Conservation (phyloP, 2,113 vertebrate genomes). For the Chloropsis cyanopogon region DNA sequence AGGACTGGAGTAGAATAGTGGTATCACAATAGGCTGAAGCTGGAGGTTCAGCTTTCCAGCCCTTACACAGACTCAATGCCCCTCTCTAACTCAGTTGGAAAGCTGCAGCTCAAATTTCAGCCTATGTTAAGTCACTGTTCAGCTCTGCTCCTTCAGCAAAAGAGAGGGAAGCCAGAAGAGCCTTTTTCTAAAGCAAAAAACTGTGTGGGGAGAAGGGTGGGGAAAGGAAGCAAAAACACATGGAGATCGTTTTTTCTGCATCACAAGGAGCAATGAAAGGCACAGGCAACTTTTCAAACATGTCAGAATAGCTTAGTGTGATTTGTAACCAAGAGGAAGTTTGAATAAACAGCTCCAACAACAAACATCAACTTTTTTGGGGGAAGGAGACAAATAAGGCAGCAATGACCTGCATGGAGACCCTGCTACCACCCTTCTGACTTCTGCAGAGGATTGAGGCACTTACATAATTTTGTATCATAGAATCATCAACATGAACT, state of each 20-base stretch:
- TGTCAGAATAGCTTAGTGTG: background rate
- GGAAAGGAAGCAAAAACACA: slow-evolving; percentile 46
- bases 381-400: background rate
- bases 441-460: background rate
- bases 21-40: slow-evolving; percentile 53
- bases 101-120: slow-evolving; percentile 65
- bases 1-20: background rate
- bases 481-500: background rate
- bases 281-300: slow-evolving; percentile 7
- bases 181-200: slow-evolving; percentile 14
- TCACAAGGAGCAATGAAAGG: slow-evolving; percentile 17
- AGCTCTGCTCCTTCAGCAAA: slow-evolving; percentile 4
- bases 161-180: slow-evolving; percentile 13
- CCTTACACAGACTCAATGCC: slow-evolving; percentile 22
- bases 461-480: background rate
- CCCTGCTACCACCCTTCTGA: background rate
- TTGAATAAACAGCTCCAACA: slow-evolving; percentile 13
- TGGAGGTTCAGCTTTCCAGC: slow-evolving; percentile 36
- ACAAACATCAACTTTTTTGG: background rate
- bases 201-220: background rate
- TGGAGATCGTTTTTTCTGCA: background rate
- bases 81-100: slow-evolving; percentile 48
- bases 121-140: slow-evolving; percentile 29
- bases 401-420: background rate
- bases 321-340: slow-evolving; percentile 23